Evolutionary conservation across 2,888 invertebrate species (phyloP).

Genomic region (Melinopterus prodromus): DNA sequence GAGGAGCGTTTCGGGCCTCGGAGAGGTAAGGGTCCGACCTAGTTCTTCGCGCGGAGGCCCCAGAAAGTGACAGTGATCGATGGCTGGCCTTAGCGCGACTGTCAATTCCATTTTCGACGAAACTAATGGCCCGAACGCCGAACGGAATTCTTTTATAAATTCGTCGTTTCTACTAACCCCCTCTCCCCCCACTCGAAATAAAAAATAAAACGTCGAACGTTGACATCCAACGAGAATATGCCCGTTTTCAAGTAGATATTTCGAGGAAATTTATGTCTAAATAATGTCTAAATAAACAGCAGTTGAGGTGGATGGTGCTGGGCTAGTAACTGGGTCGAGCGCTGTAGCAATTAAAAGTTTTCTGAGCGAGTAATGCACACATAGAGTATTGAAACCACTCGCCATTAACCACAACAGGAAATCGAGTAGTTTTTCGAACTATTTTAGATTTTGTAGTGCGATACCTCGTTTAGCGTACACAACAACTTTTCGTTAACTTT

Average conservation of each 20-base stretch:
- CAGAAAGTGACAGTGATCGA: constrained; percentile 4
- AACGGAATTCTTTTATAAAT: constrained; percentile 4
- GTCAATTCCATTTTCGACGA: not conserved
- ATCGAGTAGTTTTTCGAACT: not conserved
- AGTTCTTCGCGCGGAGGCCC: not conserved
- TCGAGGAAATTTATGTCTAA: no score
- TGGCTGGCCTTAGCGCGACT: not conserved
- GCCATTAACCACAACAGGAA: not conserved
- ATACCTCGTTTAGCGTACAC: not conserved
- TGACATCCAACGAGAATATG: not conserved
- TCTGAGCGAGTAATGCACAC: not conserved
- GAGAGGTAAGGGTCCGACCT: not conserved
- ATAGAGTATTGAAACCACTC: not conserved
- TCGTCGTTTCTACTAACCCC: not conserved
- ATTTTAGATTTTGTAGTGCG: not conserved
- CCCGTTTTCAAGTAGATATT: no score
- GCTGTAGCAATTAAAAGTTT: not conserved
- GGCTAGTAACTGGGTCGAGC: not conserved
- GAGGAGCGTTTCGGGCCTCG: no score
- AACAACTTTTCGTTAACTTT: not conserved
- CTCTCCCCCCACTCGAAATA: not conserved
- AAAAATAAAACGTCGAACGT: not conserved
- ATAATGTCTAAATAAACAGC: no score
- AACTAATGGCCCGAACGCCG: constrained; percentile 4
- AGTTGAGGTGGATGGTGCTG: no score